Conservation (phyloP, 2,888 invertebrate species). For the Cerastis rubricosa region DNA sequence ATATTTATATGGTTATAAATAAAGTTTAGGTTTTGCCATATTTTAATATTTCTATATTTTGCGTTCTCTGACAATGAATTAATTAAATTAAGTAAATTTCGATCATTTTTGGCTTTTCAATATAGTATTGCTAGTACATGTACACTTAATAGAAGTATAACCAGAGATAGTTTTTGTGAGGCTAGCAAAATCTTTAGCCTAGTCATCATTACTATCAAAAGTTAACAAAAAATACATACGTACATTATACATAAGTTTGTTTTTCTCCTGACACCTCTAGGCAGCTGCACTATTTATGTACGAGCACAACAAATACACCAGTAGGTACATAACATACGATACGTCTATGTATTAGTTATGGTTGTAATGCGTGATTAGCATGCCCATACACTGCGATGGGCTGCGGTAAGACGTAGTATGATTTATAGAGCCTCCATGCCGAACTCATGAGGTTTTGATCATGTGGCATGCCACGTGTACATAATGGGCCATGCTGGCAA, state of each 20-base stretch:
- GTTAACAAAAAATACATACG: conserved; percentile 1
- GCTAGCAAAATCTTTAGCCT: background rate
- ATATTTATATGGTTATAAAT: too few species aligned
- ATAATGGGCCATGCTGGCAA: conserved; percentile 19
- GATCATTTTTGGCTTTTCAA: background rate
- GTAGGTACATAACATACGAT: conserved; percentile 12
- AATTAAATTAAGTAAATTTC: background rate
- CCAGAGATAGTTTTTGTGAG: background rate
- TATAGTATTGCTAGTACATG: background rate
- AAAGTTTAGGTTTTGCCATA: too few species aligned
- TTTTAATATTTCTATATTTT: too few species aligned
- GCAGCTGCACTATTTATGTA: background rate
- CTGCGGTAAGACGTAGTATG: conserved; percentile 47
- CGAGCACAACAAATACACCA: background rate
- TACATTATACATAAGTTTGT: background rate
- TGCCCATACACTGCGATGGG: conserved; percentile 9
- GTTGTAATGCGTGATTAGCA: conserved; percentile 38
- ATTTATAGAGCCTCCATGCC: conserved; percentile 39
- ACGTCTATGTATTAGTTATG: conserved; percentile 39
- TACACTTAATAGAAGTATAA: background rate
- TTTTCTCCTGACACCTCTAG: conserved; percentile 1
- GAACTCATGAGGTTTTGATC: conserved; percentile 35
- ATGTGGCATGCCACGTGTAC: conserved; percentile 27
- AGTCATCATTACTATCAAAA: conserved; percentile 5
- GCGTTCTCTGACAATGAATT: too few species aligned